Percentiles rank a stretch among this genome's conserved stretches.
Conservation (phyloP, 2,888 invertebrate species). For the Stenodera caucasica region DNA sequence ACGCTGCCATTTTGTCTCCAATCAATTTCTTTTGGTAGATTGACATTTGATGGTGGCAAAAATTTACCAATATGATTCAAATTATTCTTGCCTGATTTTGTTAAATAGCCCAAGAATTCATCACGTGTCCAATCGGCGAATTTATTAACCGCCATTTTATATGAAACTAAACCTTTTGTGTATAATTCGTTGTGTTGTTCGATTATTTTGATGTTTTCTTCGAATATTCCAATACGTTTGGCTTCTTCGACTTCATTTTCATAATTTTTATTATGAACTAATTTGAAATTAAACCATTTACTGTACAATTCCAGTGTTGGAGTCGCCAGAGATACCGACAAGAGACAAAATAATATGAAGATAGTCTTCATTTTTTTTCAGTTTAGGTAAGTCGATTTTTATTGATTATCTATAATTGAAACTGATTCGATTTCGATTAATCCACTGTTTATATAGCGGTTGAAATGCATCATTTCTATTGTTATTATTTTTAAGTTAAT, state of each 20-base stretch:
- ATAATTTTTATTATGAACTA: neutral
- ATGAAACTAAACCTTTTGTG: conserved; percentile 27
- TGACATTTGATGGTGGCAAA: neutral
- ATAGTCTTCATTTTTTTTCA: neutral
- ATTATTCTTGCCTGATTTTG: neutral
- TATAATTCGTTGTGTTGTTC: conserved; percentile 31
- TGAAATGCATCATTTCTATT: too few relatives aligned
- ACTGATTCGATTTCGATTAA: too few relatives aligned
- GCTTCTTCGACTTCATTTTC: neutral
- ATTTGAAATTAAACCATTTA: neutral
- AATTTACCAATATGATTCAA: too few relatives aligned
- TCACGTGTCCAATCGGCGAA: neutral
- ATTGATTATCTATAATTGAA: too few relatives aligned
- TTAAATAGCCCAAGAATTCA: neutral
- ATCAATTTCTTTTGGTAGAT: neutral
- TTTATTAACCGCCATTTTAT: conserved; percentile 46
- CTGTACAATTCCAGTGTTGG: neutral
- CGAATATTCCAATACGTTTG: conserved; percentile 4
- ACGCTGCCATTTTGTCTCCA: neutral
- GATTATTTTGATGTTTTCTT: conserved; percentile 29
- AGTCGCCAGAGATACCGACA: neutral
- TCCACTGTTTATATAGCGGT: too few relatives aligned
- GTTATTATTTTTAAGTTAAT: too few relatives aligned
- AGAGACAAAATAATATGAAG: neutral
- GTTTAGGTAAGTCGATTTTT: too few relatives aligned